Evolutionary conservation across 2,113 vertebrate species (phyloP), one percentile per base, ranked within the genome.

Genomic region (Tursiops truncatus): DNA sequence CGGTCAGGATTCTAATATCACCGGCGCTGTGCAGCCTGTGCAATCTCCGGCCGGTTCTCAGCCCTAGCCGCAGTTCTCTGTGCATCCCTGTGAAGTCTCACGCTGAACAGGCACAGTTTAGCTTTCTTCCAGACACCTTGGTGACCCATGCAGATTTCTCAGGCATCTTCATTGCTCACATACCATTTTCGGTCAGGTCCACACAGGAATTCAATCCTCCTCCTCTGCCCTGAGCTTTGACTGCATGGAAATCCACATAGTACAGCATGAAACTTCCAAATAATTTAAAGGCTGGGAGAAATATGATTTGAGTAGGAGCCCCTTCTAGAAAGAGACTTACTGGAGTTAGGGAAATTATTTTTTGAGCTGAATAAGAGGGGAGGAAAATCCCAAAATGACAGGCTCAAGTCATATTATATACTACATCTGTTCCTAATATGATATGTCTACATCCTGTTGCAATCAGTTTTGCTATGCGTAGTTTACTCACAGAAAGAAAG

Each of bases 11-110:
- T 18, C 41, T 65, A 14, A 53, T 31, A 31, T 5, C 20, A 17
- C 23, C 26, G 0, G 5, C 26, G 0, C 5, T 36, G 33, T 11
- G 56, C 18, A 41, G 31, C 10, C 44, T 47, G 25, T 2, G 14
- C 33, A 17, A 13, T 17, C 47, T 58, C 33, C 8, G 6, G n/a
- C 76, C 47, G 5, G 76, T 74, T 56, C n/a, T 53, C 26, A n/a
- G 41, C 76, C 56, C 15, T 21, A 36, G 33, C 33, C 23, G 33
- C 12, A 31, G 25, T 31, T 73, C 14, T 82, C n/a, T 38, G 8
- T 8, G 28, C 14, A 2, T 17, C 13, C 33, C 36, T 81, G 53
- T 17, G 65, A 7, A 38, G 56, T 74, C 31, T 67, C 41, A 53
- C 17, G 18, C 10, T 17, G 84, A 65, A 47, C 31, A 47, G 6